Percentiles rank a stretch among this genome's conserved stretches.
These are phyloP conservation scores for Choloepus didactylus DNA, from an alignment of 2,797 vertebrate species.

Conservation along the genomic window DNA sequence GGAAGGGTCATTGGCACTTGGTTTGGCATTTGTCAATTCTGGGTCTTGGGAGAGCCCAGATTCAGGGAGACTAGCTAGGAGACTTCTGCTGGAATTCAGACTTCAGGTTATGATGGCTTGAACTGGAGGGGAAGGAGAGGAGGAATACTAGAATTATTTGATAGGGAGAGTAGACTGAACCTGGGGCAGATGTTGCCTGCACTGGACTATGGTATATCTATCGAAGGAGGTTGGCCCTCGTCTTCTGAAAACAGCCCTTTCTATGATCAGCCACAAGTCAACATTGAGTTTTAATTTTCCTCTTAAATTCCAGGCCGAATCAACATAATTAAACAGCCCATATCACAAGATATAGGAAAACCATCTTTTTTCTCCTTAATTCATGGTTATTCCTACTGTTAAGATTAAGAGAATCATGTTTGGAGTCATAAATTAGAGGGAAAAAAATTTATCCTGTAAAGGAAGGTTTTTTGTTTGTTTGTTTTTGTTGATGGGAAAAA, in stretches of 20 bases:
- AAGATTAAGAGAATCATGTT: background rate
- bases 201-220: too few species aligned
- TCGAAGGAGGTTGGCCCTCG: background rate
- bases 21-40: background rate
- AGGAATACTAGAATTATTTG: background rate
- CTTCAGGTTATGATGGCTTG: background rate
- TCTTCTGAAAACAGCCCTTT: background rate
- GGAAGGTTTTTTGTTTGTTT: background rate
- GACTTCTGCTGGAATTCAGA: background rate
- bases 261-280: background rate
- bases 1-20: background rate
- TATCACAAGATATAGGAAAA: background rate
- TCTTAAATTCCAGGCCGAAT: background rate
- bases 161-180: background rate
- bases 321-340: background rate
- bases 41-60: background rate
- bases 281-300: conserved; percentile 5
- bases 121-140: background rate
- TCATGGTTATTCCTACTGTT: background rate
- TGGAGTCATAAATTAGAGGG: background rate
- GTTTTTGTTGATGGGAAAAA: background rate
- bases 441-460: background rate
- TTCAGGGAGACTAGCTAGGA: background rate
- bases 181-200: background rate
- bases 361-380: background rate